These are phyloP conservation scores for Andricus quercusramuli DNA, from an alignment of 2,888 invertebrate genomes.

Conservation along the genomic window DNA sequence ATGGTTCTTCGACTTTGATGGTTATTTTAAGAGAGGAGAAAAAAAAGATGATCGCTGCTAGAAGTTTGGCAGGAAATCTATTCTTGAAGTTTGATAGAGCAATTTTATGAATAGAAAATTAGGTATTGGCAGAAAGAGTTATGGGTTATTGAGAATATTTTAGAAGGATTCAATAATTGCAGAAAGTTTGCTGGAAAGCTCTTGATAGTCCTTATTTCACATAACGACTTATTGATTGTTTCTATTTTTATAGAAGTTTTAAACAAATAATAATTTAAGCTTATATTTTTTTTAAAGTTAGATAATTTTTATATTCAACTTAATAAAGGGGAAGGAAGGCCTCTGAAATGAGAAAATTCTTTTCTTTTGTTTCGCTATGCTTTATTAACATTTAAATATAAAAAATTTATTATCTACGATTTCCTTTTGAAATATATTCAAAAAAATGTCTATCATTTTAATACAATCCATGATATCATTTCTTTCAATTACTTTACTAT, in stretches of 20 bases:
- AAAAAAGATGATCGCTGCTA: not conserved
- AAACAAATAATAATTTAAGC: not conserved
- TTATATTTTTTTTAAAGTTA: not conserved
- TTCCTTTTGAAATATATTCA: not conserved
- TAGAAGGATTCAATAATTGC: not conserved
- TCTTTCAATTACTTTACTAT: too few species aligned
- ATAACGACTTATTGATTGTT: not conserved
- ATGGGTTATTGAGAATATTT: not conserved
- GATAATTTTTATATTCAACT: too few species aligned
- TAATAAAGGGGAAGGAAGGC: too few species aligned
- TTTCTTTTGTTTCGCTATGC: not conserved
- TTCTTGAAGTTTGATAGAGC: not conserved
- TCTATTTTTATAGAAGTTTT: not conserved
- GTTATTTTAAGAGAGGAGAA: not conserved
- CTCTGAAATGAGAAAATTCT: not conserved
- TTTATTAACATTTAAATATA: not conserved
- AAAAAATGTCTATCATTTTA: not conserved
- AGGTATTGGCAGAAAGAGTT: not conserved
- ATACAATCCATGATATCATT: too few species aligned
- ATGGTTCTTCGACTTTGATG: not conserved
- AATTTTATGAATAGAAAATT: conserved; percentile 10
- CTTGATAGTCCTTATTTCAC: not conserved
- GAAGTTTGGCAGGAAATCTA: not conserved
- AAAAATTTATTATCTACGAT: too few species aligned
- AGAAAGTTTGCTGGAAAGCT: not conserved